Base-by-base conservation (phyloP, 2,888 invertebrate genomes). In the Maniola hyperantus region DNA sequence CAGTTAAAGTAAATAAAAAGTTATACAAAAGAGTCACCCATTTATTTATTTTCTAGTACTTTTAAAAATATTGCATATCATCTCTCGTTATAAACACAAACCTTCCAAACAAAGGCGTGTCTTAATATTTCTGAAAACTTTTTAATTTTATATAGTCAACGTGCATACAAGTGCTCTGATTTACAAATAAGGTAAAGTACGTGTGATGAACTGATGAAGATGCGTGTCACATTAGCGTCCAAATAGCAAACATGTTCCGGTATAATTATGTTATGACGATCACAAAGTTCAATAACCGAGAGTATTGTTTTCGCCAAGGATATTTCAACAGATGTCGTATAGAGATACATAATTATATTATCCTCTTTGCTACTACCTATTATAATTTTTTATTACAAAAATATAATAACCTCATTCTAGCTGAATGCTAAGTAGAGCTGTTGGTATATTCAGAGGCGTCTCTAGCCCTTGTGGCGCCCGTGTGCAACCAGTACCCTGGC, bases 201-300 rank as follows among this genome's bases (percentile, higher is more conserved):
- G 20, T 39, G 11, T 34, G 33, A 64, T 46, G 46, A 46, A 33
- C n/a, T 59, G 8, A 20, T 57, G n/a, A n/a, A n/a, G 20, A 15
- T 46, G 33, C 46, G 46, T 15, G 7, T 48, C 33, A 59, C 59
- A 34, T 59, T 42, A 57, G 57, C 42, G 5, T 33, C 33, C 33
- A 67, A 64, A 57, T 58, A 65, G 34, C 59, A 33, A 59, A 59
- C 46, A 34, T 20, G 33, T 59, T 59, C 59, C 59, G 59, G 46
- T 15, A 58, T 44, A 57, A 11, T 48, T 34, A 46, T 48, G 33
- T 33, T 59, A 46, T 33, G 46, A 46, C 13, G 59, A 46, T 11
- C 13, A 13, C 26, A 13, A 33, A n/a, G 57, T 42, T 58, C 42
- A 58, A 44, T 42, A 26, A 44, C 57, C 57, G 57, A 42, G 57